These are phyloP conservation scores for Sebastes fasciatus DNA, from an alignment of 2,113 vertebrate genomes.

Conservation along the genomic window DNA sequence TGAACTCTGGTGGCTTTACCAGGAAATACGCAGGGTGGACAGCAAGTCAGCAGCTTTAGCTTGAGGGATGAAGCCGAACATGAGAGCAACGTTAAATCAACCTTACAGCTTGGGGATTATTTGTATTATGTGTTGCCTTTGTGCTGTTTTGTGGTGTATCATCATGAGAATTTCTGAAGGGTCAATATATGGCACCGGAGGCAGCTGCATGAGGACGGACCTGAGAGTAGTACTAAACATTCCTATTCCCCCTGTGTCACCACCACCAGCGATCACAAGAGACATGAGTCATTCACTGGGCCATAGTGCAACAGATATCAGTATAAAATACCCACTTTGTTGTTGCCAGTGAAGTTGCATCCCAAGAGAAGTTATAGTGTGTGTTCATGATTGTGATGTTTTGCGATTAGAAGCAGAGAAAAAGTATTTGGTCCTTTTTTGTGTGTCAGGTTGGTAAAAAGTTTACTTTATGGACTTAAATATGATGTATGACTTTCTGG, in stretches of 20 bases:
- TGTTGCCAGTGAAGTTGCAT: constrained; percentile 10
- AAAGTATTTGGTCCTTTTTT: background rate
- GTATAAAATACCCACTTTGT: background rate
- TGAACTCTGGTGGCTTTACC: constrained; percentile 23
- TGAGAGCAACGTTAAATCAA: background rate
- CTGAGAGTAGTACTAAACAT: constrained; percentile 34
- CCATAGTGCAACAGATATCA: constrained; percentile 1
- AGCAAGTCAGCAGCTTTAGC: constrained; percentile 14
- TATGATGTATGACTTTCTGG: background rate
- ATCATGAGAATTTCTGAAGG: background rate
- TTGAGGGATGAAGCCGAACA: background rate
- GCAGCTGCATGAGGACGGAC: constrained; percentile 17
- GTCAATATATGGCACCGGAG: background rate
- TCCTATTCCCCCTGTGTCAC: constrained; percentile 20
- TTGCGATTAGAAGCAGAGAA: background rate
- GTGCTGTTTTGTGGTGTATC: background rate
- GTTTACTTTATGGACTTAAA: background rate
- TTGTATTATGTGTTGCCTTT: constrained; percentile 2
- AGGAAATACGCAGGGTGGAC: constrained; percentile 8
- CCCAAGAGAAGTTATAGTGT: background rate
- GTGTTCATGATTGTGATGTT: background rate
- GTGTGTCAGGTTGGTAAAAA: background rate
- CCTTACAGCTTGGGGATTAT: background rate
- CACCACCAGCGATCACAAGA: constrained; percentile 27
- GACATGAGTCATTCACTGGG: constrained; percentile 6